Evolutionary conservation across 2,113 vertebrate genomes (phyloP), one percentile per base, ranked within the genome.

Genomic region (Trematocara stigmaticum): DNA sequence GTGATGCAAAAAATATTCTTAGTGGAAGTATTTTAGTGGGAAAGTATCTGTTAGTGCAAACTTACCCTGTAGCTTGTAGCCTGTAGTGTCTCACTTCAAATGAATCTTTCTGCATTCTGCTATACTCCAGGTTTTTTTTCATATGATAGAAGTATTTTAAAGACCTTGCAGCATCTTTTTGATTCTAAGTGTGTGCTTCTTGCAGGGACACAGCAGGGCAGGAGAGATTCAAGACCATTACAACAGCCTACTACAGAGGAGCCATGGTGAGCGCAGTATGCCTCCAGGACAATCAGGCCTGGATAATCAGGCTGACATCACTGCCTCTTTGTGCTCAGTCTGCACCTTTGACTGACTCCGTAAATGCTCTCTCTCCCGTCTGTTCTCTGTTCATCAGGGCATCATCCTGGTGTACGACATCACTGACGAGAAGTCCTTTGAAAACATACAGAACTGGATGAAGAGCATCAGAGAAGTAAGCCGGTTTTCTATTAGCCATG

Each of bases 401-500:
- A 99, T 99, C 84, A 98, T 98, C 91, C 96, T 99, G 78, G 98
- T 99, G 2, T 99, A 99, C 4, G 98, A 99, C 95, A 99, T 99
- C 96, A 99, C 98, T 0, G 98, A 99, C 9, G 97, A 97, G 52
- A 98, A 98, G 89, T 99, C 98, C 89, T 99, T 96, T 2, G 97
- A 99, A 94, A 99, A 99, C 89, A 99, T 99, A 90, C 98, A 98
- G 93, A 98, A 98, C 92, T 99, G 98, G 98, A 99, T 98, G 98
- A 98, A 98, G 89, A 98, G 98, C 95, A 99, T 99, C 93, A 98
- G 97, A 93, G 95, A 97, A 85, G 96, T 97, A 91, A 95, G 94
- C 13, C 4, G 7, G 8, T 81, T 84, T 89, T 51, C 15, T 4
- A 35, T 42, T 42, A 29, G 13, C 15, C 16, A 2, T 13, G 18